Base-by-base conservation (phyloP, 2,797 vertebrate species). In the Lepilemur septentrionalis region DNA sequence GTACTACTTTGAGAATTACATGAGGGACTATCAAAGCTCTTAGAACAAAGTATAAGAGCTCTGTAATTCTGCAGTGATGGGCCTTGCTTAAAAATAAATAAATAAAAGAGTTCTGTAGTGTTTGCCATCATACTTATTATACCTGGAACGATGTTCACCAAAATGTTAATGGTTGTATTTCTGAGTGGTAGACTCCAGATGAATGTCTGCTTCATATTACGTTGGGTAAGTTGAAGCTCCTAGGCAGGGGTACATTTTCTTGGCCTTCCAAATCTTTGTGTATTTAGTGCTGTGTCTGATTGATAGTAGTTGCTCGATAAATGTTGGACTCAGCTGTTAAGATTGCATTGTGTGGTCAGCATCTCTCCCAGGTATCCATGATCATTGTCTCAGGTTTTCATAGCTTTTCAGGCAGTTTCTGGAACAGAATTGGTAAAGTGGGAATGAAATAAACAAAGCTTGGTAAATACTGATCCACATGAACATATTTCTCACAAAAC, bases 361-460 rank as follows among this genome's bases (percentile, higher is more conserved):
- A 46, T 28, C 35, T 48, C 65, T 81, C 46, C 52, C 59, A 35
- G 67, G 38, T 38, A 25, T n/a, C 57, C 13, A 0, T 80, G 4
- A 50, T 76, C 48, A 25, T 23, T 23, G 28, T 81, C 57, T 67
- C 52, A 48, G 7, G 7, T 67, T 70, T 82, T 57, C 59, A 15
- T 30, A 59, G 10, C 61, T 85, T 72, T 61, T 84, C 70, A 81
- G 79, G 57, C 84, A 72, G n/a, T 69, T 92, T 97, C 93, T 76
- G 17, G 61, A 78, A 86, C 30, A 48, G 83, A 82, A 73, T 43
- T 52, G 83, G 46, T 61, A 38, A 78, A 82, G 41, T 15, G 52
- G 94, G 67, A 84, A 84, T 41, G 57, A 79, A 89, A 85, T 72
- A 67, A 38, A 72, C 73, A 79, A 67, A 93, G 57, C 35, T 61